Conservation (phyloP, 2,888 invertebrate genomes). For the Malacosoma neustria region DNA sequence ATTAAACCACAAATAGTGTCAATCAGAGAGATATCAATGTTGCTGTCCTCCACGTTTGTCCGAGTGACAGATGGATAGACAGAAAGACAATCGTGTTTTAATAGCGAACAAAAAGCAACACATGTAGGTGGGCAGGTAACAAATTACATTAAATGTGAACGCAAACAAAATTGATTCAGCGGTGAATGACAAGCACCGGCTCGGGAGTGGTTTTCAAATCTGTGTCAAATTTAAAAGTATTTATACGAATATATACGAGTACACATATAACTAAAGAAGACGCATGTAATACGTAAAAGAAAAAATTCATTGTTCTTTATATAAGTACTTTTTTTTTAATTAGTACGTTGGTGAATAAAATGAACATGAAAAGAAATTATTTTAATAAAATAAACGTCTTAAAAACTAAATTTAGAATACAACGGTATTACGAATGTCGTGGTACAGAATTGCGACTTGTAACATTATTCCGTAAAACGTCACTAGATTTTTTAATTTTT, state of each 20-base stretch:
- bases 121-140: constrained; percentile 35
- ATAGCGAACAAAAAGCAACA: constrained; percentile 31
- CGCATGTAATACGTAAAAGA: too few species aligned
- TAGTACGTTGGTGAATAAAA: too few species aligned
- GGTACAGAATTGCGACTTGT: constrained; percentile 4
- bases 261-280: too few species aligned
- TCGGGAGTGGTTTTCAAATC: too few species aligned
- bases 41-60: constrained; percentile 20
- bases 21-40: constrained; percentile 35
- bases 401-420: neutral
- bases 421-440: neutral
- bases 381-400: too few species aligned
- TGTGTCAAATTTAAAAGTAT: too few species aligned
- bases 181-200: too few species aligned
- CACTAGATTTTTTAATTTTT: neutral
- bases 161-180: constrained; percentile 1
- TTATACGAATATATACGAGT: too few species aligned
- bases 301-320: too few species aligned
- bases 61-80: constrained; percentile 33
- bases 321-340: too few species aligned
- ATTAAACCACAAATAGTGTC: constrained; percentile 32
- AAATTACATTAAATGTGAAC: constrained; percentile 15
- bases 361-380: too few species aligned
- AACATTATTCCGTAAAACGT: constrained; percentile 1
- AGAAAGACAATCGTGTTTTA: constrained; percentile 34